These are phyloP conservation scores for Drosophila punjabiensis DNA, from an alignment of 1,140 invertebrate species.

Conservation along the genomic window DNA sequence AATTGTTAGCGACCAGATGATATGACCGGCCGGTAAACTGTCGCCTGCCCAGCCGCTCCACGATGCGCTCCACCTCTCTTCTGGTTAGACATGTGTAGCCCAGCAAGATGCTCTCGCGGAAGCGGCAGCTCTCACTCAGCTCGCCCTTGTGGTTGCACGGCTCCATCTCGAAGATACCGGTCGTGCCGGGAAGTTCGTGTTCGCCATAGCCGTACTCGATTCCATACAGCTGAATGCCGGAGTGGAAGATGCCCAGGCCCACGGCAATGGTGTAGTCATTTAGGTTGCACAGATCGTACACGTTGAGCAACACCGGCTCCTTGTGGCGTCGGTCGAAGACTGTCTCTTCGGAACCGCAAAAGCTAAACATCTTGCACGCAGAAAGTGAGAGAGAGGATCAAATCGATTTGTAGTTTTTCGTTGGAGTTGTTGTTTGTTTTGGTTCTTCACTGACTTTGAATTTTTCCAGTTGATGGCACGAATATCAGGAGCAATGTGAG, in stretches of 20 bases:
- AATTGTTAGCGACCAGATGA: slow-evolving; percentile 99
- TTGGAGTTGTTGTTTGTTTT: neutral
- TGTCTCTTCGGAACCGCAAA: neutral
- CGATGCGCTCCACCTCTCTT: slow-evolving; percentile 94
- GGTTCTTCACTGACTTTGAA: neutral
- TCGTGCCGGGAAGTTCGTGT: slow-evolving; percentile 91
- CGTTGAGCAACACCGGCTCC: slow-evolving; percentile 64
- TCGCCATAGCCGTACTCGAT: slow-evolving; percentile 98
- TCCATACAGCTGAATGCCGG: slow-evolving; percentile 97
- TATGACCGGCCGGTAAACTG: slow-evolving; percentile 98
- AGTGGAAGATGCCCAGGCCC: slow-evolving; percentile 98
- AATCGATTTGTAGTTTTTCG: neutral
- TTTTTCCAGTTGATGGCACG: neutral
- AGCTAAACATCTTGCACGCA: neutral
- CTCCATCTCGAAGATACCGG: slow-evolving; percentile 96
- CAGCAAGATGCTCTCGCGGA: slow-evolving; percentile 97
- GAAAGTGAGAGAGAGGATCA: neutral
- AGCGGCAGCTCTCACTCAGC: slow-evolving; percentile 97
- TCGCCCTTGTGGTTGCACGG: slow-evolving; percentile 95
- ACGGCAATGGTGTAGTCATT: slow-evolving; percentile 97
- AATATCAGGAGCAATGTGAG: neutral
- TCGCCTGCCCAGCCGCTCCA: slow-evolving; percentile 94
- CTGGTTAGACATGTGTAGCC: slow-evolving; percentile 98
- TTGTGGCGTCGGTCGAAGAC: slow-evolving; percentile 27
- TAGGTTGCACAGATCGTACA: slow-evolving; percentile 58